A percentile compares a stretch with the other conserved stretches of the same genome.
phyloP scores from a whole-genome alignment of 2,113 vertebrate species.

The Podilymbus podiceps region DNA sequence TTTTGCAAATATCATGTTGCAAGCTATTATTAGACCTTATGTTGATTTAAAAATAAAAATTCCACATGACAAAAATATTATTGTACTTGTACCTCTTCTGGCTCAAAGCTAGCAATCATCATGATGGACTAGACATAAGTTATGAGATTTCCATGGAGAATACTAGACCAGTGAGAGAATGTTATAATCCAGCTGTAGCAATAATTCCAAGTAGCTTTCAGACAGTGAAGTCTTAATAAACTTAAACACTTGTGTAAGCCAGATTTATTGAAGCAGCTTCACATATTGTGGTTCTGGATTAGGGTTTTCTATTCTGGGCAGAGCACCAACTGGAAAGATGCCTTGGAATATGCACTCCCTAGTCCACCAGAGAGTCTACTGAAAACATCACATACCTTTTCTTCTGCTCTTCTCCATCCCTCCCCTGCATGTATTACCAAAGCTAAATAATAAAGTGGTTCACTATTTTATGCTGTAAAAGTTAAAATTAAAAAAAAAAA shows the following conservation, averaged over 20 bases:
- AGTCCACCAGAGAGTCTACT: background rate
- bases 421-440: background rate
- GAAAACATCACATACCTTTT: background rate
- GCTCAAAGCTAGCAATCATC: background rate
- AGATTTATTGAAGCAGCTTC: slow-evolving; percentile 58
- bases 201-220: slow-evolving; percentile 55
- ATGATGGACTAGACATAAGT: slow-evolving; percentile 15
- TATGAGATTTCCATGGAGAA: slow-evolving; percentile 56
- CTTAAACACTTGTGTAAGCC: slow-evolving; percentile 50
- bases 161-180: slow-evolving; percentile 14
- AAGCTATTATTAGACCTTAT: slow-evolving; percentile 11
- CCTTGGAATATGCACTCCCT: background rate
- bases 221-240: slow-evolving; percentile 54
- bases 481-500: background rate
- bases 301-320: slow-evolving; percentile 44
- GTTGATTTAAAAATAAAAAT: slow-evolving; percentile 48
- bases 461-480: background rate
- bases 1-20: slow-evolving; percentile 41
- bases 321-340: slow-evolving; percentile 46
- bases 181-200: slow-evolving; percentile 55
- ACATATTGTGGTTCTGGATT: slow-evolving; percentile 21
- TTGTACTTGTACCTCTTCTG: background rate
- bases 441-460: background rate
- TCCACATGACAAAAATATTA: slow-evolving; percentile 34
- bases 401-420: background rate